These are phyloP conservation scores for Tyrophagus putrescentiae DNA, from an alignment of 1,140 invertebrate species.

Conservation along the genomic window DNA sequence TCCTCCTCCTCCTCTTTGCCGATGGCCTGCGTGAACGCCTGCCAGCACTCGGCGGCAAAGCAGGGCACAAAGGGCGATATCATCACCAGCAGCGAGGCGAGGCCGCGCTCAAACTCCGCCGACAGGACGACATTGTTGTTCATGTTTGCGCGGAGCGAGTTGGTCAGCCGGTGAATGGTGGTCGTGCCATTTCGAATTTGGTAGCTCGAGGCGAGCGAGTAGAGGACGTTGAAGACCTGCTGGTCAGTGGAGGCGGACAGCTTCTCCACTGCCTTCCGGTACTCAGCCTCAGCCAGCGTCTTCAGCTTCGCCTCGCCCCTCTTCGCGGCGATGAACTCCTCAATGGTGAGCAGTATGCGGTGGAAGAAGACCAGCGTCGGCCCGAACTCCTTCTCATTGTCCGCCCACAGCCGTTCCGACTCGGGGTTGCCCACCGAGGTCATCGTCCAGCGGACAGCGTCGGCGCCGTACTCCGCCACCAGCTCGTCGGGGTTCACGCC, in stretches of 20 bases:
- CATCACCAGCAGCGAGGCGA: constrained; percentile 65
- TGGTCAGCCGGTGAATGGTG: constrained; percentile 20
- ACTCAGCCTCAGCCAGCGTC: background rate
- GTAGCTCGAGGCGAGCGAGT: constrained; percentile 17
- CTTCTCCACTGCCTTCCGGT: background rate
- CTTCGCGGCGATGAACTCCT: constrained; percentile 18
- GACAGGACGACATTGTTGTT: constrained; percentile 7
- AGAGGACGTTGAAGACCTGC: constrained; percentile 2
- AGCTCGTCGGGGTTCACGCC: constrained; percentile 80
- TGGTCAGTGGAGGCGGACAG: background rate
- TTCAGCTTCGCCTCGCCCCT: constrained; percentile 8
- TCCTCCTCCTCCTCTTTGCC: constrained; percentile 1
- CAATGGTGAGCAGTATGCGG: constrained; percentile 22
- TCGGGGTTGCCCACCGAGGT: constrained; percentile 68
- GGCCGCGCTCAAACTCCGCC: constrained; percentile 49
- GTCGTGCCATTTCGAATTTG: constrained; percentile 16
- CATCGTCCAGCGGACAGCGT: constrained; percentile 70
- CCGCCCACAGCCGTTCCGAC: constrained; percentile 60
- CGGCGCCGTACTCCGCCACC: constrained; percentile 63
- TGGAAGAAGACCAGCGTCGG: constrained; percentile 21
- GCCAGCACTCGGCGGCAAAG: constrained; percentile 78
- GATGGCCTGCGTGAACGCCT: constrained; percentile 43
- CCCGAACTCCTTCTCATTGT: constrained; percentile 20
- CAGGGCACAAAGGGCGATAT: constrained; percentile 70
- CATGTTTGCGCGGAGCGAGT: constrained; percentile 15